phyloP scores from a whole-genome alignment of 2,797 vertebrate genomes.

The Anniella stebbinsi region DNA sequence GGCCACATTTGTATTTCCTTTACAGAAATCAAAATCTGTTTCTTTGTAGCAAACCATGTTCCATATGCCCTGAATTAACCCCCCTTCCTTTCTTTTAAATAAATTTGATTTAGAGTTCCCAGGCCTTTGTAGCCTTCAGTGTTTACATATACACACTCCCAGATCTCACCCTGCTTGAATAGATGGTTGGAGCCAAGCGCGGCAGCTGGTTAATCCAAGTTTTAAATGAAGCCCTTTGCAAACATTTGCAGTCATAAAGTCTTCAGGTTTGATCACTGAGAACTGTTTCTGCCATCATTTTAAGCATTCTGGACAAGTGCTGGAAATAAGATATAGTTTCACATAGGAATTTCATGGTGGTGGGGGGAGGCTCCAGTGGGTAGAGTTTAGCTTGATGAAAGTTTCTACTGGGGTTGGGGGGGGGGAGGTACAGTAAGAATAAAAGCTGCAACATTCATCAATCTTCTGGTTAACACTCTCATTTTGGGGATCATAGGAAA shows the following conservation, averaged over 20 bases:
- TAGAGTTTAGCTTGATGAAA: slow-evolving; percentile 21
- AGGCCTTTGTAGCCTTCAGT: slow-evolving; percentile 7
- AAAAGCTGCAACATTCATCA: slow-evolving; percentile 19
- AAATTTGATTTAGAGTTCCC: slow-evolving; percentile 32
- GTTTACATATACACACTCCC: slow-evolving; percentile 40
- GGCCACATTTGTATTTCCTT: slow-evolving; percentile 3
- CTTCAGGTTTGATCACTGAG: slow-evolving; percentile 62
- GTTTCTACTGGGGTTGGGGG: slow-evolving; percentile 36
- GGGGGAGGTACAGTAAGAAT: slow-evolving; percentile 42
- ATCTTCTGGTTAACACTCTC: slow-evolving; percentile 32
- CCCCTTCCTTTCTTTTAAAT: neutral
- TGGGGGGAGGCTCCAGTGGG: slow-evolving; percentile 14
- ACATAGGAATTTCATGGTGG: slow-evolving; percentile 58
- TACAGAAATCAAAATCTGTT: neutral
- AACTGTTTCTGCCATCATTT: slow-evolving; percentile 61
- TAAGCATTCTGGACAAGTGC: slow-evolving; percentile 62
- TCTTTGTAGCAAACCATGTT: slow-evolving; percentile 34
- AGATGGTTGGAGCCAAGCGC: slow-evolving; percentile 61
- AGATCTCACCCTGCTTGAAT: slow-evolving; percentile 42
- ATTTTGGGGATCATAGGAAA: slow-evolving; percentile 37
- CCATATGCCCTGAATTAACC: slow-evolving; percentile 22
- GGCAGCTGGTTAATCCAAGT: slow-evolving; percentile 69
- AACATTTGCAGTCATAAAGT: slow-evolving; percentile 66
- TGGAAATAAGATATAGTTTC: slow-evolving; percentile 60
- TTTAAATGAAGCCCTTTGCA: slow-evolving; percentile 64